phyloP scores from a whole-genome alignment of 1,140 invertebrate genomes.

The Drosophila burlai region DNA sequence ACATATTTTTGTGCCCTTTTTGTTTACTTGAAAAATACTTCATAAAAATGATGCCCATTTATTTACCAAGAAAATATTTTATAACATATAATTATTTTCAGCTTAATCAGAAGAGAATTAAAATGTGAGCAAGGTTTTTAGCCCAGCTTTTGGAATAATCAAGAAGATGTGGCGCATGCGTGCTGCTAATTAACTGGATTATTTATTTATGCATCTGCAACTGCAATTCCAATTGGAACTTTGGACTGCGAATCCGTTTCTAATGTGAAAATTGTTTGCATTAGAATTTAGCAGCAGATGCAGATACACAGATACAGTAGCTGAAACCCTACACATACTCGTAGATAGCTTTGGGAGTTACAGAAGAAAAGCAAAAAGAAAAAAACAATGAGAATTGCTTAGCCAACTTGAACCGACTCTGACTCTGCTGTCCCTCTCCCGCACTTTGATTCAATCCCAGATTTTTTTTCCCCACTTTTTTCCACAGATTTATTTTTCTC shows the following conservation, averaged over 20 bases:
- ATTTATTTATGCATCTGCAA: slow-evolving; percentile 44
- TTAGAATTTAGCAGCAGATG: slow-evolving; percentile 32
- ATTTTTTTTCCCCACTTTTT: slow-evolving; percentile 7
- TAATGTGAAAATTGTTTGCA: slow-evolving; percentile 63
- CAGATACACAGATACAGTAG: slow-evolving; percentile 23
- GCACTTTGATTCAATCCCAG: slow-evolving; percentile 28
- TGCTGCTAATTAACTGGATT: slow-evolving; percentile 39
- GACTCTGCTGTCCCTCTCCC: not conserved
- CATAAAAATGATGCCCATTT: too few species aligned
- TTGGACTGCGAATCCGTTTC: slow-evolving; percentile 57
- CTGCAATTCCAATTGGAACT: slow-evolving; percentile 29
- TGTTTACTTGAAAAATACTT: too few species aligned
- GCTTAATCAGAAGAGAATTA: not conserved
- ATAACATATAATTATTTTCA: not conserved
- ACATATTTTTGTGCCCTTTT: not conserved
- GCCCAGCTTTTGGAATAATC: not conserved
- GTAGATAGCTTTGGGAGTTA: slow-evolving; percentile 1
- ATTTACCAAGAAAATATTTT: not conserved
- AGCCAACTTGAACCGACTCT: slow-evolving; percentile 64
- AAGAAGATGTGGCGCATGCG: slow-evolving; percentile 43
- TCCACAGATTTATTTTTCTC: slow-evolving; percentile 5
- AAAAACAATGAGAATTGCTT: slow-evolving; percentile 51
- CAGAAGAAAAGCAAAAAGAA: not conserved
- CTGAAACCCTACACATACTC: not conserved
- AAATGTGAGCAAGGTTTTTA: not conserved